phyloP scores from a whole-genome alignment of 1,140 invertebrate species.

The Pygmarrhopalites habei region DNA sequence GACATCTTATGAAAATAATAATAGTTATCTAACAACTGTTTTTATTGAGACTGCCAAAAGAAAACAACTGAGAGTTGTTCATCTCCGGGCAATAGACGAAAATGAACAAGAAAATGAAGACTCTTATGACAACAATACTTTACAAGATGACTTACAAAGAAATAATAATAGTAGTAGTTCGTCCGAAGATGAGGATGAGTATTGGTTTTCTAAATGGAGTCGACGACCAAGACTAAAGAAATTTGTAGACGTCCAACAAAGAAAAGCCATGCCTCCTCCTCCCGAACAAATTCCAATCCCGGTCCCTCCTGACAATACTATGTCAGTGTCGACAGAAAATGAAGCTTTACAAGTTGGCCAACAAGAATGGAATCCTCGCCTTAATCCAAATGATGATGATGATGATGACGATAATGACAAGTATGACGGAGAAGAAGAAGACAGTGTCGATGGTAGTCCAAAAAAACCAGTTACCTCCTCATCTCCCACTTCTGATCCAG shows the following conservation, averaged over 20 bases:
- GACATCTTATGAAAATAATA: background rate
- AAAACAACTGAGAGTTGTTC: conserved; percentile 31
- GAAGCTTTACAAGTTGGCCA: too few relatives aligned
- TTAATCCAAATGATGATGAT: background rate
- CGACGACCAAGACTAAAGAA: conserved; percentile 27
- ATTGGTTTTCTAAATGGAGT: conserved; percentile 39
- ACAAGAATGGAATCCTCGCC: too few relatives aligned
- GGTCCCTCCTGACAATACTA: background rate
- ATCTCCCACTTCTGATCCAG: background rate
- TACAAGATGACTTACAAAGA: background rate
- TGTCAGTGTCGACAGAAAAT: too few relatives aligned
- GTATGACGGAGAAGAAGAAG: background rate
- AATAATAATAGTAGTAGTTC: background rate
- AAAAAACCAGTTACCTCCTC: background rate
- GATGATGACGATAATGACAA: conserved; percentile 3
- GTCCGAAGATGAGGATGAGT: conserved; percentile 34
- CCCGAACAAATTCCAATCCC: background rate
- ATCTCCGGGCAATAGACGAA: conserved; percentile 15
- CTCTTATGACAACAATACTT: background rate
- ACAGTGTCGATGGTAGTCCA: background rate
- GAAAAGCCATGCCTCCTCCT: background rate
- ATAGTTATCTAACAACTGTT: conserved; percentile 19
- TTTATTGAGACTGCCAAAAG: conserved; percentile 32
- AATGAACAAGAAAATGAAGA: conserved; percentile 9
- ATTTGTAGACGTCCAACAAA: conserved; percentile 9